These are phyloP conservation scores for Agrotis puta DNA, from an alignment of 2,888 invertebrate species.

Conservation along the genomic window DNA sequence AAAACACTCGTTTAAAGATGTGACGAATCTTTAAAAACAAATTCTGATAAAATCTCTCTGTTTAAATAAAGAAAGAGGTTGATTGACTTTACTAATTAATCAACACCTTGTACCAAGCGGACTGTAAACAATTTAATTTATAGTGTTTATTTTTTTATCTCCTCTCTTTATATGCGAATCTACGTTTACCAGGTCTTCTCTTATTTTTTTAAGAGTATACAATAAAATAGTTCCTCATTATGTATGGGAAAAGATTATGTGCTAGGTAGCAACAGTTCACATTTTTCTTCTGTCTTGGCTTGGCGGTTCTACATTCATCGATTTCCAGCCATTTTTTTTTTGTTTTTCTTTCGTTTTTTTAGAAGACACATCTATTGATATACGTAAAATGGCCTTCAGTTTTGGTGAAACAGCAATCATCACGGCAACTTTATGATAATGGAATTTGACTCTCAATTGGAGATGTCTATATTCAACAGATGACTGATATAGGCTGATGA, in stretches of 20 bases:
- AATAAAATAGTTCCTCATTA: too few relatives aligned
- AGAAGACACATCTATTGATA: not conserved
- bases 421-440: not conserved
- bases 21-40: not conserved
- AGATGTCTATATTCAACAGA: not conserved
- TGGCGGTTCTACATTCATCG: too few relatives aligned
- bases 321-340: not conserved
- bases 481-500: not conserved
- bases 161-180: not conserved
- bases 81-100: conserved; percentile 26
- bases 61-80: conserved; percentile 11
- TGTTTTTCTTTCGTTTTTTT: not conserved
- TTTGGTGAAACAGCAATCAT: not conserved
- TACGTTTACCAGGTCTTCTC: too few relatives aligned
- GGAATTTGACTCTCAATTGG: not conserved
- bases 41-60: conserved; percentile 17
- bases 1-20: not conserved
- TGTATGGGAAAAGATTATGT: too few relatives aligned
- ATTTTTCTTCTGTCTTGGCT: too few relatives aligned
- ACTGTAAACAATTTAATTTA: conserved; percentile 15
- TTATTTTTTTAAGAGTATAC: not conserved
- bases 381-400: not conserved
- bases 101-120: conserved; percentile 8
- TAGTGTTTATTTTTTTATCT: not conserved
- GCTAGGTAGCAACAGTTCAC: too few relatives aligned